Percentiles rank a stretch among this genome's conserved stretches.
Evolutionary conservation across 2,888 invertebrate genomes (phyloP).

Genomic region (Drosophila neotestacea): DNA sequence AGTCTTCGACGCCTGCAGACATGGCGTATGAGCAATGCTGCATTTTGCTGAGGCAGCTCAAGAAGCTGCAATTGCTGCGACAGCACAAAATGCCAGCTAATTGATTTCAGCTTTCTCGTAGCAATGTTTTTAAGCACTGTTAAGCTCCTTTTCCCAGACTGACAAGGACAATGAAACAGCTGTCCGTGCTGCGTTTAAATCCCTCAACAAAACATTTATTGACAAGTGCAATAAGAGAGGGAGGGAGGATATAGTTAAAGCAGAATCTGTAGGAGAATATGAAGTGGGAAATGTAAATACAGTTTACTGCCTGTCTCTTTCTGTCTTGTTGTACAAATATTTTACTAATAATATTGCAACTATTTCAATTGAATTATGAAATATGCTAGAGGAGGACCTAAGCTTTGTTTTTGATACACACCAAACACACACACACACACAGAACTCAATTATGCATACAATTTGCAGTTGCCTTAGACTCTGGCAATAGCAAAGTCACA

Average conservation of each 20-base stretch:
- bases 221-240: neutral
- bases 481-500: slow-evolving; percentile 16
- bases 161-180: slow-evolving; percentile 33
- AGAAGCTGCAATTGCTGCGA: slow-evolving; percentile 20
- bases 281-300: slow-evolving; percentile 8
- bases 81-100: slow-evolving; percentile 41
- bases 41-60: slow-evolving; percentile 25
- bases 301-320: slow-evolving; percentile 6
- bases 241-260: neutral
- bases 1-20: slow-evolving; percentile 35
- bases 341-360: slow-evolving; percentile 62
- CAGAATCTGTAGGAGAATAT: neutral
- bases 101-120: slow-evolving; percentile 43
- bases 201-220: slow-evolving; percentile 15
- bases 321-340: slow-evolving; percentile 53
- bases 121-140: slow-evolving; percentile 31
- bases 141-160: slow-evolving; percentile 31
- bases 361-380: slow-evolving; percentile 75
- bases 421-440: slow-evolving; percentile 18
- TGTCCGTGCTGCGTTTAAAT: slow-evolving; percentile 15
- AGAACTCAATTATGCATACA: slow-evolving; percentile 56
- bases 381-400: slow-evolving; percentile 40
- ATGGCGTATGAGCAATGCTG: slow-evolving; percentile 8
- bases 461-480: slow-evolving; percentile 38
- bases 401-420: slow-evolving; percentile 19